Evolutionary conservation across 2,888 invertebrate genomes (phyloP).

Genomic region (Cantharis rustica): DNA sequence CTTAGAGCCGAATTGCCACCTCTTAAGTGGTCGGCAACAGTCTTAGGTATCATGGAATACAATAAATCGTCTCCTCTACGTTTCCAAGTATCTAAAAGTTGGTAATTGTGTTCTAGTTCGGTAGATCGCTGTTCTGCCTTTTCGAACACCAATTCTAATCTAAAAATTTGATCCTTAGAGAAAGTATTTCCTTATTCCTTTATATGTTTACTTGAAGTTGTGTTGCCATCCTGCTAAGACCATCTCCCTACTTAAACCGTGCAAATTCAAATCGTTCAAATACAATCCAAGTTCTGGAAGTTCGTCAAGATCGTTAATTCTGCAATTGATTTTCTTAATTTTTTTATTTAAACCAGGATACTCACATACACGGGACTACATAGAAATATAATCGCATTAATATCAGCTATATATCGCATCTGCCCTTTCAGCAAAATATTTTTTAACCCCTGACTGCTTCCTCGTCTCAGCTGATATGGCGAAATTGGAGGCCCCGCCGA

Average conservation of each 20-base stretch:
- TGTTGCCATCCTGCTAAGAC: constrained; percentile 86
- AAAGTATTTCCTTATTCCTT: neutral
- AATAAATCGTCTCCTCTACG: constrained; percentile 82
- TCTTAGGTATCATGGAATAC: constrained; percentile 90
- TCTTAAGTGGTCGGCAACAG: constrained; percentile 80
- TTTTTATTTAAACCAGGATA: neutral
- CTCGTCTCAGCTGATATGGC: constrained; percentile 49
- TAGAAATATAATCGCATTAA: constrained; percentile 80
- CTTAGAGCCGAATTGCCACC: constrained; percentile 75
- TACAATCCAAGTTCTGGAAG: constrained; percentile 78
- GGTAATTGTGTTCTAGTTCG: constrained; percentile 78
- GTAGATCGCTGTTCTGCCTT: constrained; percentile 79
- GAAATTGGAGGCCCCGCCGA: constrained; percentile 42
- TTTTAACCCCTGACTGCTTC: constrained; percentile 63
- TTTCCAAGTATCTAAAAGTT: constrained; percentile 83
- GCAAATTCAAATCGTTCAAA: constrained; percentile 82
- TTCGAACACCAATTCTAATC: constrained; percentile 80
- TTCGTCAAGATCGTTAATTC: constrained; percentile 84
- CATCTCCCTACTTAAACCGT: constrained; percentile 83
- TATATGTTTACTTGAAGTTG: constrained; percentile 64
- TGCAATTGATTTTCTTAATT: constrained; percentile 50
- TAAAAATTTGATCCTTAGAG: constrained; percentile 37
- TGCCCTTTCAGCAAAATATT: constrained; percentile 85
- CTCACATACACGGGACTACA: constrained; percentile 80
- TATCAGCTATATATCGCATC: constrained; percentile 80